Conservation (phyloP, 2,888 invertebrate species). For the Agonopterix heracliana region DNA sequence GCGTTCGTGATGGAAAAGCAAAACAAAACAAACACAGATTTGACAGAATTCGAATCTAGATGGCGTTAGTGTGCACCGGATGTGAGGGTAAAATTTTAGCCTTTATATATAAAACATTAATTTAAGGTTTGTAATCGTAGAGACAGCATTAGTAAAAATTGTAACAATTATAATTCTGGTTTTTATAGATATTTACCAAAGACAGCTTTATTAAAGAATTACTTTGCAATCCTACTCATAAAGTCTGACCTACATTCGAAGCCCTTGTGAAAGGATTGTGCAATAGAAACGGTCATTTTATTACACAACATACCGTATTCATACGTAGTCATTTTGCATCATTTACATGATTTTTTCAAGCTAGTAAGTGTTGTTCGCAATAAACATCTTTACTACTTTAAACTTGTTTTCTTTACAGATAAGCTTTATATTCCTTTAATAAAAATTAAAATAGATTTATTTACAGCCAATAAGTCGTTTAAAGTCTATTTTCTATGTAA, state of each 20-base stretch:
- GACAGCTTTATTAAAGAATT: background rate
- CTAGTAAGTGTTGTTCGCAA: conserved; percentile 23
- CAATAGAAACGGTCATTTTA: conserved; percentile 75
- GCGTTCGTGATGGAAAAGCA: no score
- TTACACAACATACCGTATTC: conserved; percentile 71
- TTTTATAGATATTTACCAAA: background rate
- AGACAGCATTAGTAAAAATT: background rate
- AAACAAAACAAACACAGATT: no score
- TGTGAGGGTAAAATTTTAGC: background rate
- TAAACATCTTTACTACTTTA: conserved; percentile 30
- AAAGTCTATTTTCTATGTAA: conserved; percentile 22
- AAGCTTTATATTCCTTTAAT: conserved; percentile 1
- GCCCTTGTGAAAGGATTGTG: conserved; percentile 78
- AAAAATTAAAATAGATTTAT: conserved; percentile 6
- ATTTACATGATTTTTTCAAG: conserved; percentile 49
- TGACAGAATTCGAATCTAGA: no score
- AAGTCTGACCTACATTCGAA: conserved; percentile 74
- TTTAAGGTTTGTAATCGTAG: no score
- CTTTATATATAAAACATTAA: background rate
- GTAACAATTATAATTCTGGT: background rate
- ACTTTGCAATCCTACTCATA: conserved; percentile 54
- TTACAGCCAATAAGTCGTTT: conserved; percentile 5
- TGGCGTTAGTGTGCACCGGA: background rate
- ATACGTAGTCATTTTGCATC: conserved; percentile 64
- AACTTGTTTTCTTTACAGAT: conserved; percentile 19